phyloP scores from a whole-genome alignment of 2,888 invertebrate genomes.

The Galerucella calmariensis region DNA sequence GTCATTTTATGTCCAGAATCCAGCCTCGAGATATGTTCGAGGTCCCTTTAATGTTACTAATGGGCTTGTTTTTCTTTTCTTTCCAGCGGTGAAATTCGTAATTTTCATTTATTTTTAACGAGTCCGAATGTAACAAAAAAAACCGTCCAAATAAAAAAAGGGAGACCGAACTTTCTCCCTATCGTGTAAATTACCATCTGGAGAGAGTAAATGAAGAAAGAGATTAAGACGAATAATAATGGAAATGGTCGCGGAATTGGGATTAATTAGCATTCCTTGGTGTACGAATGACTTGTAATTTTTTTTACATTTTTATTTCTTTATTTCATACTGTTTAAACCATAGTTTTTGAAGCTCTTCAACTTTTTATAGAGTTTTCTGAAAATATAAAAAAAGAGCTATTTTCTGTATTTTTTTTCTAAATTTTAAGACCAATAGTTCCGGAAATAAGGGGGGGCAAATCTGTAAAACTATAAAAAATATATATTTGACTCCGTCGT shows the following conservation, averaged over 20 bases:
- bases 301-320: too few relatives aligned
- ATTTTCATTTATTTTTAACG: constrained; percentile 46
- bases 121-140: constrained; percentile 25
- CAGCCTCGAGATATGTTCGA: constrained; percentile 24
- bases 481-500: too few relatives aligned
- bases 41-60: constrained; percentile 43
- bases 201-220: constrained; percentile 40
- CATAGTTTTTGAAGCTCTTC: too few relatives aligned
- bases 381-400: too few relatives aligned
- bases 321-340: too few relatives aligned
- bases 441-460: too few relatives aligned
- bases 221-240: constrained; percentile 44
- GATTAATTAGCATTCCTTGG: constrained; percentile 23
- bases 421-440: too few relatives aligned
- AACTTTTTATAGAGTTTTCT: too few relatives aligned
- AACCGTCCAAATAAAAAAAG: constrained; percentile 14
- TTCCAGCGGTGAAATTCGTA: constrained; percentile 39
- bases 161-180: constrained; percentile 16
- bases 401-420: too few relatives aligned
- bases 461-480: too few relatives aligned
- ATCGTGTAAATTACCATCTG: constrained; percentile 42
- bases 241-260: constrained; percentile 36
- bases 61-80: constrained; percentile 42
- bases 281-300: too few relatives aligned
- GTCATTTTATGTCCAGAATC: constrained; percentile 16